A percentile compares a stretch with the other conserved stretches of the same genome.
phyloP scores from a whole-genome alignment of 2,888 invertebrate species.

The Stegophylla sp. region DNA sequence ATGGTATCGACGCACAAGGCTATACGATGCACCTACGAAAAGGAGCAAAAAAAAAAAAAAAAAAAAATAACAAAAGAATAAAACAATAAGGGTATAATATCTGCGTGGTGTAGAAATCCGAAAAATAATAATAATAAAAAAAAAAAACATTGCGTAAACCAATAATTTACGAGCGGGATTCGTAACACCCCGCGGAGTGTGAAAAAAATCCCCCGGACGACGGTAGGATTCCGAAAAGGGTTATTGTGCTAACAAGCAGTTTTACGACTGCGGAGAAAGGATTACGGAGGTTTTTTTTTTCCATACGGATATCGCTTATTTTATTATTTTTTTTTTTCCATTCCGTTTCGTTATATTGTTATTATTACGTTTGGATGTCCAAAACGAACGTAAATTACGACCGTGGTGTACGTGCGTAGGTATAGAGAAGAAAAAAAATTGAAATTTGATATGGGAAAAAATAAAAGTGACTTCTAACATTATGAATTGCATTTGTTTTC shows the following conservation, averaged over 20 bases:
- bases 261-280: conserved; percentile 56
- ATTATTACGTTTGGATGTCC: conserved; percentile 41
- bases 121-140: conserved; percentile 17
- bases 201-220: conserved; percentile 12
- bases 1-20: conserved; percentile 33
- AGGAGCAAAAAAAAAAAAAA: conserved; percentile 2
- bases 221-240: conserved; percentile 40
- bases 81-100: not conserved
- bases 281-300: conserved; percentile 42
- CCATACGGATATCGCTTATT: conserved; percentile 47
- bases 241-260: conserved; percentile 57
- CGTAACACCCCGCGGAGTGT: conserved; percentile 30
- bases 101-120: not conserved
- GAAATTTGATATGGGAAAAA: conserved; percentile 12
- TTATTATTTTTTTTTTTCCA: conserved; percentile 20
- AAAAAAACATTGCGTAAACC: conserved; percentile 46
- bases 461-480: too few species aligned
- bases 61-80: too few species aligned
- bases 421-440: conserved; percentile 26
- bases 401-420: not conserved
- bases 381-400: conserved; percentile 42
- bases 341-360: conserved; percentile 28
- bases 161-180: conserved; percentile 51
- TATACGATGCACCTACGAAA: not conserved
- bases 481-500: too few species aligned